Conservation (phyloP, 2,797 vertebrate species). For the Mustela erminea region DNA sequence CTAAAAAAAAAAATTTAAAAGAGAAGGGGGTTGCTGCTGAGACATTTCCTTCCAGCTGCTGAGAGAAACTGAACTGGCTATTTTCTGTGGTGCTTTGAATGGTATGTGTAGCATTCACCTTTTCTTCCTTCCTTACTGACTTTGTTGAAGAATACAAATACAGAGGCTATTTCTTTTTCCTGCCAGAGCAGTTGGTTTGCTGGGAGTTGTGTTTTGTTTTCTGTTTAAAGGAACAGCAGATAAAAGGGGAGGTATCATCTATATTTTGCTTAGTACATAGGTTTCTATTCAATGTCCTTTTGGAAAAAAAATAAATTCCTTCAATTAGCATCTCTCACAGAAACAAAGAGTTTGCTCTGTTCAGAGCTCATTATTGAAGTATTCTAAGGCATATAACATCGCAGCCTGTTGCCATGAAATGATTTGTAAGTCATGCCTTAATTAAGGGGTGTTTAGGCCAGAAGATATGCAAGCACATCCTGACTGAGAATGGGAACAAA, state of each 20-base stretch:
- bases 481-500: slow-evolving; percentile 3
- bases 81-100: slow-evolving; percentile 74
- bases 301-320: background rate
- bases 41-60: slow-evolving; percentile 82
- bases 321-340: slow-evolving; percentile 49
- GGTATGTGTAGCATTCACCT: slow-evolving; percentile 41
- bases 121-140: slow-evolving; percentile 69
- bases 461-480: slow-evolving; percentile 30
- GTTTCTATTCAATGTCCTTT: slow-evolving; percentile 62
- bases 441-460: slow-evolving; percentile 52
- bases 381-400: slow-evolving; percentile 22
- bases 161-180: slow-evolving; percentile 56
- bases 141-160: background rate
- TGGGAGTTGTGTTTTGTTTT: slow-evolving; percentile 65
- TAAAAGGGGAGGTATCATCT: slow-evolving; percentile 30
- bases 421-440: slow-evolving; percentile 35
- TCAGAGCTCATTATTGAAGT: slow-evolving; percentile 50
- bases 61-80: slow-evolving; percentile 69
- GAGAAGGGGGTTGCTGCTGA: background rate
- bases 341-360: slow-evolving; percentile 67
- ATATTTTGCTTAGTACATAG: slow-evolving; percentile 63
- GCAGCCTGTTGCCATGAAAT: slow-evolving; percentile 11
- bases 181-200: slow-evolving; percentile 67
- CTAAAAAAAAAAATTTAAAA: slow-evolving; percentile 50
- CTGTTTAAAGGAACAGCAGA: slow-evolving; percentile 42